Evolutionary conservation across 35 echinoderm and acorn worm genomes (phyloP).

Genomic region (Ptychodera flava): DNA sequence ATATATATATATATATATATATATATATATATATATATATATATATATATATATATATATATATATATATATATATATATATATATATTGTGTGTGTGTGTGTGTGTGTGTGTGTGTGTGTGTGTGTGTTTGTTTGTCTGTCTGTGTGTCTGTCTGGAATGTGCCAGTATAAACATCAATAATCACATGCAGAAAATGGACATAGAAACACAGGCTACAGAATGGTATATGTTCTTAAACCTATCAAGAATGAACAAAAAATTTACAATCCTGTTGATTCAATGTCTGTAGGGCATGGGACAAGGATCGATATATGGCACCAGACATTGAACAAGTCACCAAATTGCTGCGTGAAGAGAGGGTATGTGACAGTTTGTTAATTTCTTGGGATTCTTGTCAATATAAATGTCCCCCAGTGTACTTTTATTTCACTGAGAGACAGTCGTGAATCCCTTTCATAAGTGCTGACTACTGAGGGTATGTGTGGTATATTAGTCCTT

Average conservation of each 20-base stretch:
- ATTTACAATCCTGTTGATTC: neutral
- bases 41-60: too few relatives aligned
- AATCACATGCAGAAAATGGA: too few relatives aligned
- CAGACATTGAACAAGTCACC: constrained; percentile 66
- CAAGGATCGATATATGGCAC: constrained; percentile 62
- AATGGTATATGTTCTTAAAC: neutral
- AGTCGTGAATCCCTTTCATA: neutral
- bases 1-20: too few relatives aligned
- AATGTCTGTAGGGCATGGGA: constrained; percentile 42
- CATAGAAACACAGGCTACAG: too few relatives aligned
- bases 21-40: too few relatives aligned
- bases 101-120: neutral
- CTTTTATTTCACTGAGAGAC: neutral
- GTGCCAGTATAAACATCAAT: too few relatives aligned
- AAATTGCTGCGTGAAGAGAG: constrained; percentile 65
- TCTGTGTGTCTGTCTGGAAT: neutral
- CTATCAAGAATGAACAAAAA: neutral
- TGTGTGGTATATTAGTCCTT: neutral
- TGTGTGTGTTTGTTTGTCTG: neutral
- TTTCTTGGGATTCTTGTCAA: neutral
- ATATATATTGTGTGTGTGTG: too few relatives aligned
- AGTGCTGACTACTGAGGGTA: too few relatives aligned
- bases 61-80: too few relatives aligned
- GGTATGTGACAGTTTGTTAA: too few relatives aligned
- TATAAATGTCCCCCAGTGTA: neutral